A percentile compares a stretch with the other conserved stretches of the same genome.
phyloP scores from a whole-genome alignment of 2,797 vertebrate species.

The Okamejei kenojei region DNA sequence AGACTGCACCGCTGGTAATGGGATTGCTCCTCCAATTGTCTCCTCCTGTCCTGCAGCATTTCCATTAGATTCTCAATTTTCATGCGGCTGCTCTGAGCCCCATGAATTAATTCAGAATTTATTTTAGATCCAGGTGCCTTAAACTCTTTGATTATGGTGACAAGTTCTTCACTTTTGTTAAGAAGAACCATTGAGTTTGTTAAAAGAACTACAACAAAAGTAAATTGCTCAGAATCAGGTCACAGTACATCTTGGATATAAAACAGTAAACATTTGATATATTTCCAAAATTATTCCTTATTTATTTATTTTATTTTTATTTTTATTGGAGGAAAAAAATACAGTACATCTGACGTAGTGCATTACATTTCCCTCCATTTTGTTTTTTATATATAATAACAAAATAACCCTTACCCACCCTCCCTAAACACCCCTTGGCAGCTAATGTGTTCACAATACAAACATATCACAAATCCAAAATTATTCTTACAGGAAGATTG shows the following conservation, averaged over 20 bases:
- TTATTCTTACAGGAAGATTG: background rate
- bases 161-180: slow-evolving; percentile 71
- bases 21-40: slow-evolving; percentile 63
- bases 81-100: slow-evolving; percentile 60
- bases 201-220: slow-evolving; percentile 65
- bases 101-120: slow-evolving; percentile 55
- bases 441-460: too few relatives aligned
- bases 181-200: slow-evolving; percentile 72
- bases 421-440: too few relatives aligned
- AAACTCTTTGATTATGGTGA: slow-evolving; percentile 69
- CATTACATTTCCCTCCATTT: too few relatives aligned
- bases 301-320: too few relatives aligned
- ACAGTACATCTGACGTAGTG: too few relatives aligned
- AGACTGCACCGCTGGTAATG: slow-evolving; percentile 55
- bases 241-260: background rate
- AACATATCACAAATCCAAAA: too few relatives aligned
- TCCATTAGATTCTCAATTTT: slow-evolving; percentile 79
- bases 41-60: slow-evolving; percentile 75
- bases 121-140: slow-evolving; percentile 63
- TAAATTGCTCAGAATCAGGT: slow-evolving; percentile 24
- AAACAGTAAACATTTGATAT: background rate
- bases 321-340: too few relatives aligned
- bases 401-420: too few relatives aligned
- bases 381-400: too few relatives aligned
- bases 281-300: background rate